phyloP scores from a whole-genome alignment of 1,140 invertebrate genomes.

The Lutraria rhynchaena region DNA sequence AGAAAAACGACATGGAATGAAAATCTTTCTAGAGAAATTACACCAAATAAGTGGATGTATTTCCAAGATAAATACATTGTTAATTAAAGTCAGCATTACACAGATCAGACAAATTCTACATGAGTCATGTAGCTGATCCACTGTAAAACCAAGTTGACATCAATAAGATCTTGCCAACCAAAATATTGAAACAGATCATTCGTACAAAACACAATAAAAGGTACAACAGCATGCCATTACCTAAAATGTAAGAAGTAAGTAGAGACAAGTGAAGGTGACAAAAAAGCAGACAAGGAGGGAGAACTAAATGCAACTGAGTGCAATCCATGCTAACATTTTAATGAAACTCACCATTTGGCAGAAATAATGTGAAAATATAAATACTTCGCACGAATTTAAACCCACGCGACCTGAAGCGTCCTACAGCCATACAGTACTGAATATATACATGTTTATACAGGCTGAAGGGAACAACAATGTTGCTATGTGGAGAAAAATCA shows the following conservation, averaged over 20 bases:
- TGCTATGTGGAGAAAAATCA: slow-evolving; percentile 24
- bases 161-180: too few species aligned
- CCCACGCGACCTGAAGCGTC: slow-evolving; percentile 34
- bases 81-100: too few species aligned
- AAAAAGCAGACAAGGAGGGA: background rate
- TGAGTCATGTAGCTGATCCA: too few species aligned
- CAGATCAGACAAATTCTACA: too few species aligned
- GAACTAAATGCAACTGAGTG: slow-evolving; percentile 23
- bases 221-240: background rate
- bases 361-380: slow-evolving; percentile 21
- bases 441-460: background rate
- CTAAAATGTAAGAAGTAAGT: background rate
- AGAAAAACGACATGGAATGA: too few species aligned
- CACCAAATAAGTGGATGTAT: too few species aligned
- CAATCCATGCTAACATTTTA: slow-evolving; percentile 44
- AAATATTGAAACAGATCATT: too few species aligned
- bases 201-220: too few species aligned
- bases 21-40: too few species aligned
- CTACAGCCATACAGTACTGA: slow-evolving; percentile 14
- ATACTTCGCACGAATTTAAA: slow-evolving; percentile 37
- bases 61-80: too few species aligned
- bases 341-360: slow-evolving; percentile 44
- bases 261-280: background rate
- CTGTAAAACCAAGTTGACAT: too few species aligned
- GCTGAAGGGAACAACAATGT: slow-evolving; percentile 6